Evolutionary conservation across 2,888 invertebrate species (phyloP).

Genomic region (Altica lythri): DNA sequence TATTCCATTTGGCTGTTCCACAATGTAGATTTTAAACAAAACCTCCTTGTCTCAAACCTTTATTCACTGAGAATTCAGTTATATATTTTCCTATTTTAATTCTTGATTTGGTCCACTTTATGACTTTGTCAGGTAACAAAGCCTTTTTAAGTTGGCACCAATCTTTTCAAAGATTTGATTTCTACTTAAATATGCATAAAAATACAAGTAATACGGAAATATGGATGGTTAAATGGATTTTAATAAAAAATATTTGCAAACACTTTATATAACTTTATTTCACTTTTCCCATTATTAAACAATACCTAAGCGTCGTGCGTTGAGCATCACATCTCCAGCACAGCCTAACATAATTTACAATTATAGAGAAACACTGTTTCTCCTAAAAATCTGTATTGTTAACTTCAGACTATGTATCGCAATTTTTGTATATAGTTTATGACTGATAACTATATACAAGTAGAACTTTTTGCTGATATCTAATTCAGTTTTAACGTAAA

Average conservation of each 20-base stretch:
- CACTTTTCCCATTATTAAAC: conserved; percentile 3
- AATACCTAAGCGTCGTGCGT: not conserved
- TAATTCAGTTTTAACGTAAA: not conserved
- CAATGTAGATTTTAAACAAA: too few relatives aligned
- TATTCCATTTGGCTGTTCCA: too few relatives aligned
- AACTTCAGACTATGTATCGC: conserved; percentile 32
- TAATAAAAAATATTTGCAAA: not conserved
- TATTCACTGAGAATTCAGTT: too few relatives aligned
- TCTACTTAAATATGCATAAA: too few relatives aligned
- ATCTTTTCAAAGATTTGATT: too few relatives aligned
- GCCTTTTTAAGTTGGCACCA: too few relatives aligned
- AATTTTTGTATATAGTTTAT: conserved; percentile 32
- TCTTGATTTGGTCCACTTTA: too few relatives aligned
- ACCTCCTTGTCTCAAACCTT: too few relatives aligned
- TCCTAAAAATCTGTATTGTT: conserved; percentile 35
- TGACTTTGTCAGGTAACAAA: too few relatives aligned
- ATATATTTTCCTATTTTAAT: too few relatives aligned
- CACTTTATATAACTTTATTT: conserved; percentile 8
- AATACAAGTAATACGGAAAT: too few relatives aligned
- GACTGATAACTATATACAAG: conserved; percentile 34
- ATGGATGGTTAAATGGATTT: not conserved
- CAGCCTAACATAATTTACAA: not conserved
- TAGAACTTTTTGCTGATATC: not conserved
- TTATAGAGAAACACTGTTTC: not conserved
- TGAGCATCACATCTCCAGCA: conserved; percentile 4